Evolutionary conservation across 2,113 vertebrate species (phyloP).

Genomic region (Todiramphus saurophagus): DNA sequence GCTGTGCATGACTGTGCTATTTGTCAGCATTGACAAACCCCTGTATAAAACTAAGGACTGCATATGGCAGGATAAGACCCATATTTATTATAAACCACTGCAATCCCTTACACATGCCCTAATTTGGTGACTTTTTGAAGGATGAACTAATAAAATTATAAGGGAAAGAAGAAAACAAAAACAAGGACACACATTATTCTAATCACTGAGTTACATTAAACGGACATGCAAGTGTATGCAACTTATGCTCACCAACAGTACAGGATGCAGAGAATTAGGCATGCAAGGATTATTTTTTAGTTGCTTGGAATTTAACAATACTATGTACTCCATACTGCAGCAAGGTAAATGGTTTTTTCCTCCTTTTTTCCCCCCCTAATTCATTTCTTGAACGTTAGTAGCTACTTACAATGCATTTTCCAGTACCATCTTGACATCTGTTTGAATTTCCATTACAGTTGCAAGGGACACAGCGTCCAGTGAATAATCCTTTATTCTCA

Average conservation of each 20-base stretch:
- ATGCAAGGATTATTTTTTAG: not conserved
- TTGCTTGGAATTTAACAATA: not conserved
- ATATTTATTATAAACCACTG: not conserved
- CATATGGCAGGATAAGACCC: not conserved
- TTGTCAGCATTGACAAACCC: not conserved
- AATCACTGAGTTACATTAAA: not conserved
- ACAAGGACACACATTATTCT: not conserved
- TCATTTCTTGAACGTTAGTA: not conserved
- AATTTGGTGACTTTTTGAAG: not conserved
- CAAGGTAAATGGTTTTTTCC: not conserved
- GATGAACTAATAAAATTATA: not conserved
- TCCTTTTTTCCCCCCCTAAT: not conserved
- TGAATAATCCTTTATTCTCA: constrained; percentile 68
- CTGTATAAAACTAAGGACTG: not conserved
- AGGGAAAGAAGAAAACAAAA: not conserved
- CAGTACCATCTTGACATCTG: constrained; percentile 85
- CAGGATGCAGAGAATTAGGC: not conserved
- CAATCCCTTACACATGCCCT: not conserved
- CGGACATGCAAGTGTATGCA: not conserved
- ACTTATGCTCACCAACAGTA: not conserved
- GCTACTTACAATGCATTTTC: constrained; percentile 90
- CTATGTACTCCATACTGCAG: not conserved
- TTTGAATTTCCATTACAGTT: constrained; percentile 85
- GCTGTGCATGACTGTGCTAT: not conserved
- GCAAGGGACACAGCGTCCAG: constrained; percentile 85